Evolutionary conservation across 2,888 invertebrate genomes (phyloP).

Genomic region (Ypsolopha sequella): DNA sequence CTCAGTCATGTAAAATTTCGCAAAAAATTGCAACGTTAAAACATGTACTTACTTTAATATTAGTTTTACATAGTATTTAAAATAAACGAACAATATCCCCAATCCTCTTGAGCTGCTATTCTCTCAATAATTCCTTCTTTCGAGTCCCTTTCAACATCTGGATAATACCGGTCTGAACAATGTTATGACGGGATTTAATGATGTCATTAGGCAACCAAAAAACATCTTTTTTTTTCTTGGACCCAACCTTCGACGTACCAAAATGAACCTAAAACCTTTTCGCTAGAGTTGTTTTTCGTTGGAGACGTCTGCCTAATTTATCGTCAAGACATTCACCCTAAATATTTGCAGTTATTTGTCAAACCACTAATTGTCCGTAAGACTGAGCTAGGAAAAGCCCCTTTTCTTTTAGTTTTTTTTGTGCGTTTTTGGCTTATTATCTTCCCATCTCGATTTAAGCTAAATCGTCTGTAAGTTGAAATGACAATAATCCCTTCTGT

Average conservation of each 20-base stretch:
- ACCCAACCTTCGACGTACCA: slow-evolving; percentile 23
- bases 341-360: slow-evolving; percentile 47
- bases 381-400: slow-evolving; percentile 13
- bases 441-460: slow-evolving; percentile 9
- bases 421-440: slow-evolving; percentile 39
- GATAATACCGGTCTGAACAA: slow-evolving; percentile 42
- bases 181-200: slow-evolving; percentile 42
- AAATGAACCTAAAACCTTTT: background rate
- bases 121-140: background rate
- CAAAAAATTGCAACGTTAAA: too few species aligned
- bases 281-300: background rate
- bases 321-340: slow-evolving; percentile 21
- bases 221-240: slow-evolving; percentile 33
- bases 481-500: background rate
- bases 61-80: too few species aligned
- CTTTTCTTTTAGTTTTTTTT: slow-evolving; percentile 1
- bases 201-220: slow-evolving; percentile 49
- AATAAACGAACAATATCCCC: too few species aligned
- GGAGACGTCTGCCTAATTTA: background rate
- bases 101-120: too few species aligned
- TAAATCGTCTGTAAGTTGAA: background rate
- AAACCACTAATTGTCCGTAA: slow-evolving; percentile 50
- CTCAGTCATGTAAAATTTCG: too few species aligned
- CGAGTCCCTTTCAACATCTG: slow-evolving; percentile 5
- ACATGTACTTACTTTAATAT: too few species aligned